A percentile compares a stretch with the other conserved stretches of the same genome.
Conservation (phyloP, 2,797 vertebrate species). For the Cyprinella venusta region DNA sequence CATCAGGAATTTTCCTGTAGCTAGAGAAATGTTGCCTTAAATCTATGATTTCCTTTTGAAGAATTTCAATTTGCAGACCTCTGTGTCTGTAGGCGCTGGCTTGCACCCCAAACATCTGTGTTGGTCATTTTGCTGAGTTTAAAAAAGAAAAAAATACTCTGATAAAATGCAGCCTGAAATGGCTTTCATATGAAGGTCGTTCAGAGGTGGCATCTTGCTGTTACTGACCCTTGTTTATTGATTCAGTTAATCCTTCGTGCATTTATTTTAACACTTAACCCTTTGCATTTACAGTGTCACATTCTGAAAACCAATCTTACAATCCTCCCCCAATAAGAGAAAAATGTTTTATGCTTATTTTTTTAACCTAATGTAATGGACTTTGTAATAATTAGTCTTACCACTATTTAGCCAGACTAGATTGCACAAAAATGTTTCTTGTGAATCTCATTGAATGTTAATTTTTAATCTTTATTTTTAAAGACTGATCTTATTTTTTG, state of each 20-base stretch:
- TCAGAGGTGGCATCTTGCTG: constrained; percentile 27
- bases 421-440: constrained; percentile 53
- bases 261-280: constrained; percentile 63
- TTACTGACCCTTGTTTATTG: constrained; percentile 58
- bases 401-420: constrained; percentile 58
- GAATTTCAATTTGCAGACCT: constrained; percentile 39
- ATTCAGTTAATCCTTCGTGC: constrained; percentile 71
- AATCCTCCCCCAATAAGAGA: constrained; percentile 30
- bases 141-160: background rate
- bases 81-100: background rate
- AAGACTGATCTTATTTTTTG: constrained; percentile 33
- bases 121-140: constrained; percentile 13
- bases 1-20: constrained; percentile 38
- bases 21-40: constrained; percentile 69
- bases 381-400: constrained; percentile 65
- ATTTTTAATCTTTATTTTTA: constrained; percentile 52
- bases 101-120: constrained; percentile 13
- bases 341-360: constrained; percentile 56
- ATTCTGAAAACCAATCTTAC: constrained; percentile 36
- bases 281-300: constrained; percentile 28
- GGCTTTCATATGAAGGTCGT: constrained; percentile 31
- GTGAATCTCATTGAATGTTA: constrained; percentile 52
- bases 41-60: constrained; percentile 59
- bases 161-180: constrained; percentile 13
- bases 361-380: constrained; percentile 54